Evolutionary conservation across 2,888 invertebrate genomes (phyloP), one percentile per base, ranked within the genome.

Genomic region (Lathronympha strigana): DNA sequence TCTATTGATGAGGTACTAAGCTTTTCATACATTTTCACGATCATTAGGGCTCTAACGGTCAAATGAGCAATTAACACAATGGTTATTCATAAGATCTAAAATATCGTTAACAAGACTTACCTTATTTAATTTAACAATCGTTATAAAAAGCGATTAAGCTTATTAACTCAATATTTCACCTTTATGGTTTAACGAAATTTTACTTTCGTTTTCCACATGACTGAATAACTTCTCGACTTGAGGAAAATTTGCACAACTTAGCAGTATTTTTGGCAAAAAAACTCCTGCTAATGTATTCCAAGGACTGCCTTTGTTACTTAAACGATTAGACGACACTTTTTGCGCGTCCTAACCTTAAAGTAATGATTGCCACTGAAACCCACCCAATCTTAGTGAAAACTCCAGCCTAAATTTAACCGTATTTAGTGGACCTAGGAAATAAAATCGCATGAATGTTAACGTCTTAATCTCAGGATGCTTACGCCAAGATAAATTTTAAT

Each of bases 241-340:
- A 53, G 33, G 13, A 21, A 31, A 51, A 50, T 50, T 5, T 19
- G 21, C 51, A 53, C 33, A 6, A 33, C n/a, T 36, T 9, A 5
- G 19, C 51, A 33, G 36, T 21, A 9, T 21, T 21, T 53, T 53
- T 53, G 36, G n/a, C 21, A n/a, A 15, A 53, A 8, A 38, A 15
- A 4, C 15, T 15, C 19, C 36, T 36, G 4, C 13, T 53, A 25
- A 45, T 57, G 43, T 28, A 57, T 57, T 57, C 45, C 9, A 31
- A 57, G 43, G 21, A 11, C 40, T 19, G 17, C 40, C 28, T 43
- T 45, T 57, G 31, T 31, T 40, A n/a, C 31, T 43, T 21, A 57
- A 57, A 57, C 43, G 57, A 31, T 45, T 57, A 57, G 31, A 21
- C 31, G 28, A 45, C 43, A 57, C 31, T 57, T 57, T 57, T 57